phyloP scores from a whole-genome alignment of 1,140 invertebrate species.

The Chrysoperla carnea region DNA sequence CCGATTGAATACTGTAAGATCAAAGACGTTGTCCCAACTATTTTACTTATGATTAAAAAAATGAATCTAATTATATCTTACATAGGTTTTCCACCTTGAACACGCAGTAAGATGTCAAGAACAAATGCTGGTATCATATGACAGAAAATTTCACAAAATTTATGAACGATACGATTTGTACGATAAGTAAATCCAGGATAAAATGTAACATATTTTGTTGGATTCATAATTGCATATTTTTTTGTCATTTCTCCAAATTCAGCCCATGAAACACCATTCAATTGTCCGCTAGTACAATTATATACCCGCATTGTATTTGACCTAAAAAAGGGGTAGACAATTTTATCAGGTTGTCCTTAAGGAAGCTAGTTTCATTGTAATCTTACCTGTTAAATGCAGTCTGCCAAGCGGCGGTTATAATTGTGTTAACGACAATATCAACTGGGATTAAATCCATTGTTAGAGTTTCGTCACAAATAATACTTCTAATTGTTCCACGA shows the following conservation, averaged over 20 bases:
- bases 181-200: conserved; percentile 69
- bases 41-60: too few species aligned
- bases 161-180: conserved; percentile 50
- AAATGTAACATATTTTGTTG: conserved; percentile 70
- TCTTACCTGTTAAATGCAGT: conserved; percentile 39
- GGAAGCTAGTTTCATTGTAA: conserved; percentile 7
- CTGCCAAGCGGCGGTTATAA: conserved; percentile 71
- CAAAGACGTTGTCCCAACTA: too few species aligned
- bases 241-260: conserved; percentile 48
- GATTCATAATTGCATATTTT: conserved; percentile 51
- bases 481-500: conserved; percentile 69
- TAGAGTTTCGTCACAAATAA: conserved; percentile 51
- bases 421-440: conserved; percentile 74
- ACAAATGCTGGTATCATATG: conserved; percentile 67
- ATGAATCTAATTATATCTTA: conserved; percentile 23
- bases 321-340: conserved; percentile 14
- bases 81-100: conserved; percentile 61
- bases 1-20: too few species aligned
- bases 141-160: conserved; percentile 45
- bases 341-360: neutral
- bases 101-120: conserved; percentile 48
- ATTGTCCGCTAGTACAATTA: conserved; percentile 74
- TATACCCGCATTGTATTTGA: conserved; percentile 54
- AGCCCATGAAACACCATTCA: conserved; percentile 74
- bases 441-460: conserved; percentile 80